phyloP scores from a whole-genome alignment of 2,113 vertebrate genomes.

The Hypocryptadius cinnamomeus region DNA sequence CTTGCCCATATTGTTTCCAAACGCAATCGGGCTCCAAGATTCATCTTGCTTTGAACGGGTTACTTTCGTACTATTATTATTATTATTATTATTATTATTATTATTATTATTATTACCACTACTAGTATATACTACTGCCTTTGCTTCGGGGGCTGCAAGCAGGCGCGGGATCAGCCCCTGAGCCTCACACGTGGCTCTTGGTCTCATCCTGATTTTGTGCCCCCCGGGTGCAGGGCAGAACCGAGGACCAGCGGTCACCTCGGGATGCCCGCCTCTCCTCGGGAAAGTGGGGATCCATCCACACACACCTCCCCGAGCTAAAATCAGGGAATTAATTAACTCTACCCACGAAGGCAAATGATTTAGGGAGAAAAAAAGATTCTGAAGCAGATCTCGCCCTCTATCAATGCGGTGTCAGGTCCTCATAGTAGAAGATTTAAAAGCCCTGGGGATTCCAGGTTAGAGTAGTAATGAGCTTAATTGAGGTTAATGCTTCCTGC shows the following conservation, averaged over 20 bases:
- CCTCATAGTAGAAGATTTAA: constrained; percentile 68
- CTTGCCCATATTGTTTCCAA: neutral
- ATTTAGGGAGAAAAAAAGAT: neutral
- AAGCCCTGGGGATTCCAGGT: constrained; percentile 62
- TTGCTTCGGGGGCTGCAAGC: neutral
- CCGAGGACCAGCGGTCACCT: neutral
- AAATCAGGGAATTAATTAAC: constrained; percentile 47
- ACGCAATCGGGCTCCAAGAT: neutral
- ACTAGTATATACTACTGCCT: neutral
- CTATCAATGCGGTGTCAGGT: constrained; percentile 64
- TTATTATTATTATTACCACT: neutral
- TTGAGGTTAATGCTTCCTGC: constrained; percentile 90
- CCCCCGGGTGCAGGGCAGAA: neutral
- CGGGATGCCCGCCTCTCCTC: neutral
- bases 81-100: neutral
- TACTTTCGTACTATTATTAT: neutral
- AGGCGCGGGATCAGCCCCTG: neutral
- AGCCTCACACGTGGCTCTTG: neutral
- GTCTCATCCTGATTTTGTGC: neutral
- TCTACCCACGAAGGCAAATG: neutral
- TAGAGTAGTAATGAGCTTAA: constrained; percentile 84
- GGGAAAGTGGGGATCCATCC: neutral
- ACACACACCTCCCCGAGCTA: neutral
- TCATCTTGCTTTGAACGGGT: neutral
- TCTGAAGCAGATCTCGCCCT: constrained; percentile 54